A percentile compares a stretch with the other conserved stretches of the same genome.
Evolutionary conservation across 2,797 vertebrate genomes (phyloP).

Genomic region (Lagorchestes hirsutus): DNA sequence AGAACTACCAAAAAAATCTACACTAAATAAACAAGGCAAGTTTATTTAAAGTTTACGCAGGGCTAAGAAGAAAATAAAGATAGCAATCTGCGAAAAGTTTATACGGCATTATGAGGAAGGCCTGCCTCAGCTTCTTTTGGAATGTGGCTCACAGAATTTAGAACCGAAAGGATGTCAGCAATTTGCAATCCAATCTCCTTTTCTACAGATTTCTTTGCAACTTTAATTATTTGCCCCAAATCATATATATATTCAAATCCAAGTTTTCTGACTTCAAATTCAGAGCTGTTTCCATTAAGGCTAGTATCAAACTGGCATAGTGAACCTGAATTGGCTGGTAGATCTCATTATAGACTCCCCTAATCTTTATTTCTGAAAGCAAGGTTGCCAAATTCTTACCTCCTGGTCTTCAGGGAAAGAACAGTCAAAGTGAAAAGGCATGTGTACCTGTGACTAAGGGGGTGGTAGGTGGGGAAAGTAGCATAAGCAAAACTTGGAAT

Average conservation of each 20-base stretch:
- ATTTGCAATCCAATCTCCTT: background rate
- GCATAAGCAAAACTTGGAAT: background rate
- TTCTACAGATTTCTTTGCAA: background rate
- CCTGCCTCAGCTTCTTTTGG: background rate
- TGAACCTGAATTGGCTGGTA: background rate
- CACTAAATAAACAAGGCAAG: background rate
- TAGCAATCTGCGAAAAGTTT: background rate
- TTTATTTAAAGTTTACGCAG: background rate
- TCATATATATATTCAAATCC: background rate
- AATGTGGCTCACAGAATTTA: background rate
- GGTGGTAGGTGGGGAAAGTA: background rate
- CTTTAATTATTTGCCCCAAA: background rate
- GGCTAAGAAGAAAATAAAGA: background rate
- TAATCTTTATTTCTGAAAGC: background rate
- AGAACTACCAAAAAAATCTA: background rate
- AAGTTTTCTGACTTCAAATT: background rate
- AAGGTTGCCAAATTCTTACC: background rate
- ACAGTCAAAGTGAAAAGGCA: background rate
- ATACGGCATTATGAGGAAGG: background rate
- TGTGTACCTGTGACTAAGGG: background rate
- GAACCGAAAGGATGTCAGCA: background rate
- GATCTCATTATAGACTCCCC: background rate
- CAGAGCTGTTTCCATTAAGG: background rate
- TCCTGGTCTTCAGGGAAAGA: background rate
- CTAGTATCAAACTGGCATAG: background rate